Evolutionary conservation across 2,113 vertebrate species (phyloP), one percentile per base, ranked within the genome.

Genomic region (Dasyornis broadbenti): DNA sequence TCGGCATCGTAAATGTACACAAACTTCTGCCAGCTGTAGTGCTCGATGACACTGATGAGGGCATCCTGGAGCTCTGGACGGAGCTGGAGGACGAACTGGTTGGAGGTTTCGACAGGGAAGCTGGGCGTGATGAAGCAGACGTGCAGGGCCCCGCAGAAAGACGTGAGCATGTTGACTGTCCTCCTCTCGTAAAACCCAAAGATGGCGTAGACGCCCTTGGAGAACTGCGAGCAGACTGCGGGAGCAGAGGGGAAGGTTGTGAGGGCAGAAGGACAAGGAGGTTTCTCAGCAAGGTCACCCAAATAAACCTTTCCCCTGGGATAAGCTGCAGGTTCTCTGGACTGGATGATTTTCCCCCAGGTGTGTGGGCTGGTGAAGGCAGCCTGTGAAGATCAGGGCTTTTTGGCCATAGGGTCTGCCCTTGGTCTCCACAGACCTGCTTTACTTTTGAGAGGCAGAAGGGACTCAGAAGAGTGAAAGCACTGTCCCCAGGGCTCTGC

Each of bases 1-100:
- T 99, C 99, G 6, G 99, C 99, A 52, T 99, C 99, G 92, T 99
- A 99, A 97, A 99, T 99, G 97, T 99, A 99, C 96, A 99, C 99
- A 59, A 99, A 99, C 96, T 99, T 99, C 97, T 98, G 99, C 99
- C 99, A 99, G 82, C 98, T 98, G 96, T 99, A 99, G 97, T 99
- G 98, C 78, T 99, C 98, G 6, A 99, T 99, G 91, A 99, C 98
- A 23, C 98, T 99, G 96, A 99, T 99, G 96, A 99, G 98, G 27
- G 99, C 99, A 24, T 99, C 99, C 97, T 99, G 99, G 9, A 99
- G 98, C 97, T 99, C 99, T 0, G 99, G 99, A 92, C 99, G 98
- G 91, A 99, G 98, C 98, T 99, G 99, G 68, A 99, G 99, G 82
- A 99, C 99, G 35, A 99, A 99, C 97, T 99, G 99, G 96, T 99